phyloP scores from a whole-genome alignment of 2,113 vertebrate species.

The Tenrec ecaudatus region DNA sequence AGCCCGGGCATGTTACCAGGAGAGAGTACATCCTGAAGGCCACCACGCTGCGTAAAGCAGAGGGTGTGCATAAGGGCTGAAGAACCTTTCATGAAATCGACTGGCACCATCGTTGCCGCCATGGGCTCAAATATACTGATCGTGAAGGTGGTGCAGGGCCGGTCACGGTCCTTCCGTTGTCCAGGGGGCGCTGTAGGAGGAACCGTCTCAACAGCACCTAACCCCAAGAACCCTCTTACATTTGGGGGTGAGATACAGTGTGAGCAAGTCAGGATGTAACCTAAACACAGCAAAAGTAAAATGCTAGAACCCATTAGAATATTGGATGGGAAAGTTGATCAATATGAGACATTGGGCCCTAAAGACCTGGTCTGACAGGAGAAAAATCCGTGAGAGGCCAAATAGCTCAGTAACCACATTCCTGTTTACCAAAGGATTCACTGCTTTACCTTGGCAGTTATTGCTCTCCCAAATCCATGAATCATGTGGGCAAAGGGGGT shows the following conservation, averaged over 20 bases:
- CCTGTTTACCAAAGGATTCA: conserved; percentile 33
- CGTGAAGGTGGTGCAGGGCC: background rate
- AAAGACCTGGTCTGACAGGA: background rate
- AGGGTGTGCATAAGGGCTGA: background rate
- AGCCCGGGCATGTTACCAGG: background rate
- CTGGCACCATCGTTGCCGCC: background rate
- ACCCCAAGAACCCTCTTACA: background rate
- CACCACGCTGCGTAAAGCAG: background rate
- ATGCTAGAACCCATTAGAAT: conserved; percentile 11
- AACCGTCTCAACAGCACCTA: background rate
- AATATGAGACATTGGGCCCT: background rate
- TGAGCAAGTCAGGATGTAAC: conserved; percentile 46
- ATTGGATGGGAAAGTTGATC: background rate
- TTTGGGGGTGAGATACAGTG: background rate
- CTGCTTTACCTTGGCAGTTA: conserved; percentile 40
- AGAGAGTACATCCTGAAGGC: background rate
- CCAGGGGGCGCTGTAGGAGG: background rate
- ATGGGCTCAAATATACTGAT: background rate
- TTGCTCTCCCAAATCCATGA: conserved; percentile 1
- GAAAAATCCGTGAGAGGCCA: conserved; percentile 2
- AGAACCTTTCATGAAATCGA: background rate
- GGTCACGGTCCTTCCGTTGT: too few species aligned
- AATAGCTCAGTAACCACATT: conserved; percentile 18
- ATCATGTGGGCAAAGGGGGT: conserved; percentile 28
- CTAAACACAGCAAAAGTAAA: background rate